These are phyloP conservation scores for Andrena camellia DNA, from an alignment of 2,888 invertebrate genomes.

Conservation along the genomic window DNA sequence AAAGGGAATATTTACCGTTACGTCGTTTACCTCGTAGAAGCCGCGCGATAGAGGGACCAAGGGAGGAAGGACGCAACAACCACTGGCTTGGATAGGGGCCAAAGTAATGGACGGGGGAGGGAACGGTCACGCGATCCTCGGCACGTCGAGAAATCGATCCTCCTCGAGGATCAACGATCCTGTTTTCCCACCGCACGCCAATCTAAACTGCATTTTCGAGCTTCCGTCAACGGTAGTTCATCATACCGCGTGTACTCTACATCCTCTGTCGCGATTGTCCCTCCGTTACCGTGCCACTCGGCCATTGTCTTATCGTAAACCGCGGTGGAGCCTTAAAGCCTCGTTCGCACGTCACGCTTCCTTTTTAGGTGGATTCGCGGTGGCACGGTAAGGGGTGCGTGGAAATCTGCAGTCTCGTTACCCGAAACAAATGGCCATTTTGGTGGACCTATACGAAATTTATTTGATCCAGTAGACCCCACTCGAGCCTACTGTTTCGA, in stretches of 20 bases:
- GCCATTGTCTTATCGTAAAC: conserved; percentile 5
- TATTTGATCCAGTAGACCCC: background rate
- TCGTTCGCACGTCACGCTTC: conserved; percentile 50
- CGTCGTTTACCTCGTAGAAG: conserved; percentile 27
- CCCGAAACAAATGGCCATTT: background rate
- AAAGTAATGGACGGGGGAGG: conserved; percentile 71
- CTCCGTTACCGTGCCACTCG: conserved; percentile 20
- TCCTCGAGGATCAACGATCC: conserved; percentile 57
- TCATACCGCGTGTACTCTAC: background rate
- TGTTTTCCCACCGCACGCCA: conserved; percentile 37
- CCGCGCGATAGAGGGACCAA: conserved; percentile 14
- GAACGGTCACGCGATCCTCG: conserved; percentile 76
- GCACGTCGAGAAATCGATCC: conserved; percentile 61
- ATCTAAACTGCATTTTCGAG: conserved; percentile 48
- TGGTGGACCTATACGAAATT: background rate
- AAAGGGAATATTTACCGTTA: conserved; percentile 48
- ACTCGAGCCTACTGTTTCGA: background rate
- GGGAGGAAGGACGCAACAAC: conserved; percentile 38
- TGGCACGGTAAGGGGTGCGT: conserved; percentile 5
- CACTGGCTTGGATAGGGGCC: conserved; percentile 64
- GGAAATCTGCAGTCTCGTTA: background rate
- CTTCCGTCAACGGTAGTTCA: conserved; percentile 22
- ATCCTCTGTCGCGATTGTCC: background rate
- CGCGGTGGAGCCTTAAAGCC: background rate
- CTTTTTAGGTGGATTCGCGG: conserved; percentile 14